These are phyloP conservation scores for Phrixothrix hirtus DNA, from an alignment of 2,888 invertebrate genomes.

Conservation along the genomic window DNA sequence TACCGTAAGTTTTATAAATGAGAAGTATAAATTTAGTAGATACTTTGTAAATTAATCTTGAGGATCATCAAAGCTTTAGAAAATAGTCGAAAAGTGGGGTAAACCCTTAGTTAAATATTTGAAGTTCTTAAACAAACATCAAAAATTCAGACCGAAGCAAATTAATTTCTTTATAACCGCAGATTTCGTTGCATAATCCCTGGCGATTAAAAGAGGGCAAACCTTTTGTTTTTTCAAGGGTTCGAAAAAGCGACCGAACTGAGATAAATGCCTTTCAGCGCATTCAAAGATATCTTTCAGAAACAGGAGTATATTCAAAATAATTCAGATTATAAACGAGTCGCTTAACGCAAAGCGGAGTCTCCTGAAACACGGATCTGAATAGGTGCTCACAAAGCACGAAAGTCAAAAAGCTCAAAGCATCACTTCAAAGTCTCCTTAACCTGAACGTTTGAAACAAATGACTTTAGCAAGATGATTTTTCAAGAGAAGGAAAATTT, in stretches of 20 bases:
- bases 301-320: slow-evolving; percentile 33
- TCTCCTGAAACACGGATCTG: slow-evolving; percentile 31
- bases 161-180: neutral
- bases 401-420: slow-evolving; percentile 36
- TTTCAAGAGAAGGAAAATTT: slow-evolving; percentile 17
- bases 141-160: too few species aligned
- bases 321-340: slow-evolving; percentile 37
- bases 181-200: neutral
- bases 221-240: too few species aligned
- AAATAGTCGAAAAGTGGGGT: too few species aligned
- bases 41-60: too few species aligned
- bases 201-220: neutral
- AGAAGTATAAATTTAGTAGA: too few species aligned
- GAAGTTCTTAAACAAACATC: too few species aligned
- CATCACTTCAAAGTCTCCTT: slow-evolving; percentile 35
- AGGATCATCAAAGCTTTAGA: too few species aligned
- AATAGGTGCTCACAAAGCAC: slow-evolving; percentile 29
- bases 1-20: too few species aligned
- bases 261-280: slow-evolving; percentile 11
- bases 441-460: slow-evolving; percentile 33
- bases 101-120: neutral
- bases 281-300: slow-evolving; percentile 21
- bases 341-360: slow-evolving; percentile 30
- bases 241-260: slow-evolving; percentile 2
- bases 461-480: slow-evolving; percentile 26